Base-by-base conservation (phyloP, 2,113 vertebrate genomes). In the Megaptera novaeangliae region DNA sequence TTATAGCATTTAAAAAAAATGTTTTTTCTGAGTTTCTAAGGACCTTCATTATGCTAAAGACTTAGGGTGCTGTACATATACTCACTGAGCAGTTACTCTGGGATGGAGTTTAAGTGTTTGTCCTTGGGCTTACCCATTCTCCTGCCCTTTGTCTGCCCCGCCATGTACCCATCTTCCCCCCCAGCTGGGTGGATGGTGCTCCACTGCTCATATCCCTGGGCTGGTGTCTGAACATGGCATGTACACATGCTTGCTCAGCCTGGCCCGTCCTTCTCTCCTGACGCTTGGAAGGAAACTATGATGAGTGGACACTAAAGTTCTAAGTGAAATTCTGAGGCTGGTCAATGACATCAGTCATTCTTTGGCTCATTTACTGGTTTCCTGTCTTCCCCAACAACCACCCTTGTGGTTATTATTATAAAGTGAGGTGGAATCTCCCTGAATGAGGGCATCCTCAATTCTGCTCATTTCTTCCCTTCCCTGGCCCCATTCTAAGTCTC, bases 181-280 rank as follows among this genome's bases (percentile, higher is more conserved):
- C 2, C 5, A n/a, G 1, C 5, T 2, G 2, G 17, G 9, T 1
- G 11, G 9, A 5, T 29, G 25, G 8, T 17, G 36, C 11, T 8
- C 25, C 57, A n/a, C 9, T 3, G 61, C 27, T 36, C 68, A 44
- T 6, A 17, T n/a, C 68, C 46, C 75, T 71, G 46, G 77, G 14
- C 34, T n/a, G 8, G 29, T 27, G 17, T 68, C 34, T 25, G 77
- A 55, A 49, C 2, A 0, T 27, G 41, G 8, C 3, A 0, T 8
- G 7, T 44, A 46, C 7, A 4, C 49, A 31, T 0, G 10, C 2
- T 20, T 88, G 39, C 34, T 90, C 63, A 44, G 29, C 12, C 49
- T 21, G 55, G 59, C 41, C 29, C 2, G 0, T 39, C 7, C 41
- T 69, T 74, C 7, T 90, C 25, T 31, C 8, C 52, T 31, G 14